A percentile compares a stretch with the other conserved stretches of the same genome.
Evolutionary conservation across 92 coral and sea anemone species (phyloP).

Genomic region (Palythoa caribaeorum): DNA sequence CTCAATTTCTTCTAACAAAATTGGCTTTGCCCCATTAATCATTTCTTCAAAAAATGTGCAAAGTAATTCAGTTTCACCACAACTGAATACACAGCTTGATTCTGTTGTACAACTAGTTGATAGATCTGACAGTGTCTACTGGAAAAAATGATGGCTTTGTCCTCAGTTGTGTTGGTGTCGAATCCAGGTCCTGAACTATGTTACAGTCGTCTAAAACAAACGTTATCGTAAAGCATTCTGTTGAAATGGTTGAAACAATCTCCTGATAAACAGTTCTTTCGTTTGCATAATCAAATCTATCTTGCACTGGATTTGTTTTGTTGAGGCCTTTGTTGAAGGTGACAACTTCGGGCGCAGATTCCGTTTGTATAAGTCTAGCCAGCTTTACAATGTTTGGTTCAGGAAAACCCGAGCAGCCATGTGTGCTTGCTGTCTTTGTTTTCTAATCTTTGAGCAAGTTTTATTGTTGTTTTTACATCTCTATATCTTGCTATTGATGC

Average conservation of each 20-base stretch:
- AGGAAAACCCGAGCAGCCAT: slow-evolving; percentile 3
- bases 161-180: not conserved
- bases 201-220: not conserved
- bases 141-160: not conserved
- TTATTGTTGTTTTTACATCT: not conserved
- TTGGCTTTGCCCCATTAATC: too few species aligned
- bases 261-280: not conserved
- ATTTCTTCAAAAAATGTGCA: too few species aligned
- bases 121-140: not conserved
- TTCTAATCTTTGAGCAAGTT: not conserved
- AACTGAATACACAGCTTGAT: not conserved
- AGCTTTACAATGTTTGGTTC: not conserved
- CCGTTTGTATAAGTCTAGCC: not conserved
- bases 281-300: slow-evolving; percentile 4
- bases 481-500: not conserved
- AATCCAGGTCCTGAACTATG: not conserved
- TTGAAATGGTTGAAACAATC: not conserved
- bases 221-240: not conserved
- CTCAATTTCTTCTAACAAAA: too few species aligned
- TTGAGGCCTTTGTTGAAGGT: not conserved
- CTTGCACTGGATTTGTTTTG: not conserved
- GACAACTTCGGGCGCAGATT: not conserved
- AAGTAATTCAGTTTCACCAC: too few species aligned
- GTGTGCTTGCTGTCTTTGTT: slow-evolving; percentile 8
- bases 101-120: not conserved